A percentile compares a stretch with the other conserved stretches of the same genome.
Conservation (phyloP, 2,113 vertebrate genomes). For the Glaucomys volans region DNA sequence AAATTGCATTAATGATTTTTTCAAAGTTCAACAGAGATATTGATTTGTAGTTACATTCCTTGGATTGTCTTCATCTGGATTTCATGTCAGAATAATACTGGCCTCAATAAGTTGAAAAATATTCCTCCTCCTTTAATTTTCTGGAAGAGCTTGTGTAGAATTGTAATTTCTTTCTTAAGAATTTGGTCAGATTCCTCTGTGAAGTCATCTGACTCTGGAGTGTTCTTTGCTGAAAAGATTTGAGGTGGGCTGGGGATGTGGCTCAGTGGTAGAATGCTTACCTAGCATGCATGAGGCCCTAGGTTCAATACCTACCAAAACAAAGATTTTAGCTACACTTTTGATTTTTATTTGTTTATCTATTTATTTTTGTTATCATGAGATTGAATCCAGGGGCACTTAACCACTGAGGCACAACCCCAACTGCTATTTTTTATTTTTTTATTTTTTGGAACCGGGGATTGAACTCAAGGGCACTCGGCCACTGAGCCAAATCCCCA, state of each 20-base stretch:
- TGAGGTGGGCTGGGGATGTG: neutral
- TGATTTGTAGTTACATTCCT: neutral
- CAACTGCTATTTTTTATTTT: too few relatives aligned
- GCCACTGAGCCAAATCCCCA: too few relatives aligned
- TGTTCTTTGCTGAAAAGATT: neutral
- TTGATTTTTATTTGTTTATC: too few relatives aligned
- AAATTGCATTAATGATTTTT: neutral
- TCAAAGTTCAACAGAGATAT: neutral
- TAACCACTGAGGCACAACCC: too few relatives aligned
- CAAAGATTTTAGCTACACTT: too few relatives aligned
- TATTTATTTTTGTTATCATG: too few relatives aligned
- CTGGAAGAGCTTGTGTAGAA: neutral
- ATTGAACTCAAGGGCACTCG: too few relatives aligned
- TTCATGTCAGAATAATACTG: neutral
- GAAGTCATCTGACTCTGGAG: neutral
- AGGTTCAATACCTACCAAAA: too few relatives aligned
- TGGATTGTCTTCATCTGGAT: neutral
- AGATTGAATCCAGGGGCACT: too few relatives aligned
- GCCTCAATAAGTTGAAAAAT: neutral
- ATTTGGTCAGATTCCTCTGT: neutral
- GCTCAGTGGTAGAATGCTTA: too few relatives aligned
- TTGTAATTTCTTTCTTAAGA: neutral
- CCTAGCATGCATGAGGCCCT: too few relatives aligned
- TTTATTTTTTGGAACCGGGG: too few relatives aligned
- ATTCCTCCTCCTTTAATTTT: neutral